Base-by-base conservation (phyloP, 2,888 invertebrate genomes). In the Pyralis farinalis region DNA sequence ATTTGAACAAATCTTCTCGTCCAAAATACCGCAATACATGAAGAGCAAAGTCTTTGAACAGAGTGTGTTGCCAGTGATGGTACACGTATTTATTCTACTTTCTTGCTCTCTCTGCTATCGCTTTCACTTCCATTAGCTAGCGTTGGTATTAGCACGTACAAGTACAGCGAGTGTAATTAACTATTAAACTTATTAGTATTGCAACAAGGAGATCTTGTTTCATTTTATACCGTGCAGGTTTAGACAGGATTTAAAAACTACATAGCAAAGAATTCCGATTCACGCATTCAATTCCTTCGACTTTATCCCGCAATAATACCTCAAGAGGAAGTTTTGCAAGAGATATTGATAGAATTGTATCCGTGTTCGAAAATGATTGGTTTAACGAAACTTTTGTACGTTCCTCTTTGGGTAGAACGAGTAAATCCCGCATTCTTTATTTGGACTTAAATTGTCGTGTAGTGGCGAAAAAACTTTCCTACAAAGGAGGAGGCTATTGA, bases 281-380 rank as follows among this genome's bases (percentile, higher is more conserved):
- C 34, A 39, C 41, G 22, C 34, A 43, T 44, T 44, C 41, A 41
- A 37, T 37, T 37, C n/a, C 16, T 16, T 16, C 12, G 12, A 39
- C 27, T 42, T 42, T 37, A 42, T 30, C 35, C 35, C 37, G 39
- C 44, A 42, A 48, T 43, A 40, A 40, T 42, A 32, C 43, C 38
- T 9, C 21, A 25, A 32, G 34, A 37, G 28, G 21, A 40, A 44
- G 32, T 41, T 48, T 11, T 30, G 31, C 7, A 34, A 44, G 37
- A 39, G 37, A 43, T 46, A 48, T 46, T 46, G 47, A 48, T 43
- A 43, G 47, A 51, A 44, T 42, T 41, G 41, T 47, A 43, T 44
- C 42, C 38, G 38, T 40, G 44, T 40, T 38, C 40, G 29, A 16
- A 39, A 44, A 51, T 51, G 46, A 51, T 51, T 48, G 48, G 44